Evolutionary conservation across 2,888 invertebrate species (phyloP).

Genomic region (Galeruca laticollis): DNA sequence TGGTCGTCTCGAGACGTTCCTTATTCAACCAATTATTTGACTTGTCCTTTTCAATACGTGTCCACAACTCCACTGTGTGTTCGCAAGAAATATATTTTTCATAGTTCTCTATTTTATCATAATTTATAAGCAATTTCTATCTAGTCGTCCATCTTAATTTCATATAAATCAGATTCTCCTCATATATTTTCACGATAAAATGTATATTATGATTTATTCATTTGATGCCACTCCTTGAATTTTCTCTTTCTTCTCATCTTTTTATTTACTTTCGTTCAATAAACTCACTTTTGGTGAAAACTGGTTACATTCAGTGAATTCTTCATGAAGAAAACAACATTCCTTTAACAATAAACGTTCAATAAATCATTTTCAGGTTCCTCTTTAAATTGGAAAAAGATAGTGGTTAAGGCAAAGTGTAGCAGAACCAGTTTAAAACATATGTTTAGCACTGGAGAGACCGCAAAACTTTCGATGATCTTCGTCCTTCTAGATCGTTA

Average conservation of each 20-base stretch:
- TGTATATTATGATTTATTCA: no score
- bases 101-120: no score
- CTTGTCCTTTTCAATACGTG: no score
- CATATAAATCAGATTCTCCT: no score
- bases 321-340: conserved; percentile 9
- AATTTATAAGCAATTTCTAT: no score
- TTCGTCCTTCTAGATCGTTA: no score
- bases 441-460: not conserved
- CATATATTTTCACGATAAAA: no score
- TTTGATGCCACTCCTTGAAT: not conserved
- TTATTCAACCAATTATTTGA: no score
- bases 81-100: no score
- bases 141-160: no score
- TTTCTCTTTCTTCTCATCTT: not conserved
- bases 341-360: conserved; percentile 3
- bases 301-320: conserved; percentile 9
- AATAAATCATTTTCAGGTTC: conserved; percentile 14
- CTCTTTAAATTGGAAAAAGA: conserved; percentile 11
- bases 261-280: conserved; percentile 12
- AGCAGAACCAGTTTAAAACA: conserved; percentile 10
- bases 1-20: no score
- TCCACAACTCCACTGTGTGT: no score
- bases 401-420: conserved; percentile 12
- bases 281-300: conserved; percentile 11
- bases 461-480: not conserved